These are phyloP conservation scores for Ptilorrhoa leucosticta DNA, from an alignment of 2,113 vertebrate genomes.

Conservation along the genomic window DNA sequence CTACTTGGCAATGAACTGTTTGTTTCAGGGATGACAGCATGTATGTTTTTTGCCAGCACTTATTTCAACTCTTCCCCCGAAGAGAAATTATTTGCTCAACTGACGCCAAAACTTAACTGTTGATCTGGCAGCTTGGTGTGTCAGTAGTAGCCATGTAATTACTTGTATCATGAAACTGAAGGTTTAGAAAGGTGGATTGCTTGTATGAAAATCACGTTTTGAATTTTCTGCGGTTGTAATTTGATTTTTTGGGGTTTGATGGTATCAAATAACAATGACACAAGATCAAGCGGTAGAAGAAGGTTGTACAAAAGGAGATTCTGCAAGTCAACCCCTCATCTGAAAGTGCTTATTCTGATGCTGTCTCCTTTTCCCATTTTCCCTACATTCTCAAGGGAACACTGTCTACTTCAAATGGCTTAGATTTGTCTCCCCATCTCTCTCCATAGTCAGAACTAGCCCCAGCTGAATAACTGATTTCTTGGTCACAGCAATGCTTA, in stretches of 20 bases:
- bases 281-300: not conserved
- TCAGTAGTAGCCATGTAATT: not conserved
- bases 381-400: not conserved
- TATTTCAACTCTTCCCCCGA: not conserved
- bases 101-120: not conserved
- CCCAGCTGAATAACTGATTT: not conserved
- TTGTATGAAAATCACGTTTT: not conserved
- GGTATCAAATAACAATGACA: not conserved
- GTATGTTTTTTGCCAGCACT: not conserved
- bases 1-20: not conserved
- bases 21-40: not conserved
- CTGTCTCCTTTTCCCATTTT: not conserved
- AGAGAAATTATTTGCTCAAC: not conserved
- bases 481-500: not conserved
- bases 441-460: not conserved
- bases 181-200: not conserved
- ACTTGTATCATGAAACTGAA: not conserved
- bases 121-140: not conserved
- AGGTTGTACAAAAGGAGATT: not conserved
- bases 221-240: not conserved
- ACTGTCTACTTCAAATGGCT: not conserved
- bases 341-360: not conserved
- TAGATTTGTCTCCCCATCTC: not conserved
- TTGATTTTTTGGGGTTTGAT: not conserved
- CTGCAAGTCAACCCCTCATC: not conserved